Evolutionary conservation across 2,888 invertebrate genomes (phyloP), one percentile per base, ranked within the genome.

Genomic region (Dryocosmus kuriphilus): DNA sequence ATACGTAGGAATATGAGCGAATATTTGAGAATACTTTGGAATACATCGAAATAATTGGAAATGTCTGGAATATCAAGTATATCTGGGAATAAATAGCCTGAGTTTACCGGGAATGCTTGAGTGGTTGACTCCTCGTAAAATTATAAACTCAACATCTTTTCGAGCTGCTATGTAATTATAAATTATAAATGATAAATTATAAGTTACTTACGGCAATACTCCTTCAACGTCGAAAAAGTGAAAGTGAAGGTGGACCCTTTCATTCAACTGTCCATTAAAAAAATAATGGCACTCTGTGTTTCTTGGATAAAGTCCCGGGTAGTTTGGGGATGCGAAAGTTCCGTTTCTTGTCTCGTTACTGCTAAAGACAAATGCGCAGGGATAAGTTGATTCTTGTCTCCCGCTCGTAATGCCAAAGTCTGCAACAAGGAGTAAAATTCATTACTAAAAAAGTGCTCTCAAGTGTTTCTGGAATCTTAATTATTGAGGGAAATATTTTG

Each of bases 141-240:
- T n/a, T n/a, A n/a, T n/a, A n/a, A n/a, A n/a, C n/a, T n/a, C n/a
- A n/a, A n/a, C n/a, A n/a, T n/a, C n/a, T n/a, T n/a, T n/a, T n/a
- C n/a, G n/a, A n/a, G n/a, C n/a, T n/a, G n/a, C n/a, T n/a, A n/a
- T n/a, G n/a, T n/a, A 35, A 11, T 35, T 9, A 9, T 35, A 35
- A 9, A 35, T 35, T 35, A 9, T 35, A 46, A 4, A 46, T 46
- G 14, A 75, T 30, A 19, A 61, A 8, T 4, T 22, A 67, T 81
- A 55, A 75, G 41, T 74, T 78, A 94, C 96, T 95, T 94, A 98
- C 98, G 98, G 98, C 86, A 95, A 93, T 79, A 98, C 96, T 83
- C 98, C 99, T 92, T 99, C 98, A 62, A 99, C 96, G 90, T 98
- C 98, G 90, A 98, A 98, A 92, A 96, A 97, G 74, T 96, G 95